Percentiles rank a stretch among this genome's conserved stretches.
Conservation (phyloP, 2,888 invertebrate genomes). For the Stenodera caucasica region DNA sequence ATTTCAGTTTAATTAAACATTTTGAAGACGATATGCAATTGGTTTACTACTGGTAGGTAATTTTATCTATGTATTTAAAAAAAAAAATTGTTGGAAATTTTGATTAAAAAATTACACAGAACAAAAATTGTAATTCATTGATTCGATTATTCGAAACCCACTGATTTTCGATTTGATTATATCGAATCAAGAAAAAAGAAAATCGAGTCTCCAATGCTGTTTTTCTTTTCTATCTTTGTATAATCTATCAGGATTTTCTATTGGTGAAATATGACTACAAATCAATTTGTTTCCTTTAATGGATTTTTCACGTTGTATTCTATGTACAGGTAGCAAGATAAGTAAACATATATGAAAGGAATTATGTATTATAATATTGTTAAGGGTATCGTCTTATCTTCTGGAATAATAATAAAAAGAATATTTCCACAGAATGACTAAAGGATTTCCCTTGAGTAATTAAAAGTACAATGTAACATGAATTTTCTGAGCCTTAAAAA, state of each 20-base stretch:
- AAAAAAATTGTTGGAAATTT: too few relatives aligned
- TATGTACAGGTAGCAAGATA: slow-evolving; percentile 43
- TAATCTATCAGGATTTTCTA: slow-evolving; percentile 15
- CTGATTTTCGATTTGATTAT: slow-evolving; percentile 3
- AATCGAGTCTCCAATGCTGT: slow-evolving; percentile 21
- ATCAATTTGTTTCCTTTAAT: slow-evolving; percentile 43
- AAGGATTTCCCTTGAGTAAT: slow-evolving; percentile 38
- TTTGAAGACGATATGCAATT: not conserved
- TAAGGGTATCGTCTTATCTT: not conserved
- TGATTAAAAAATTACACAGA: too few relatives aligned
- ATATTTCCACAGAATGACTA: not conserved
- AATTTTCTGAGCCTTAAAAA: not conserved
- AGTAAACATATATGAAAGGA: too few relatives aligned
- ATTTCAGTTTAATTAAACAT: slow-evolving; percentile 6
- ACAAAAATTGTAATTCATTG: not conserved
- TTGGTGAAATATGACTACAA: slow-evolving; percentile 35
- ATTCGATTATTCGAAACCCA: not conserved
- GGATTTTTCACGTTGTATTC: slow-evolving; percentile 43
- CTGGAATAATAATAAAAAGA: not conserved
- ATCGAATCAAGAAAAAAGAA: slow-evolving; percentile 11
- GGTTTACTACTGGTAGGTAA: not conserved
- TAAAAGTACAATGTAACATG: slow-evolving; percentile 31
- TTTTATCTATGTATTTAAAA: too few relatives aligned
- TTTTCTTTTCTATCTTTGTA: slow-evolving; percentile 21
- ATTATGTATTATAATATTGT: too few relatives aligned